Percentiles rank a stretch among this genome's conserved stretches.
These are phyloP conservation scores for Balanococcus diminutus DNA, from an alignment of 2,888 invertebrate genomes.

Conservation along the genomic window DNA sequence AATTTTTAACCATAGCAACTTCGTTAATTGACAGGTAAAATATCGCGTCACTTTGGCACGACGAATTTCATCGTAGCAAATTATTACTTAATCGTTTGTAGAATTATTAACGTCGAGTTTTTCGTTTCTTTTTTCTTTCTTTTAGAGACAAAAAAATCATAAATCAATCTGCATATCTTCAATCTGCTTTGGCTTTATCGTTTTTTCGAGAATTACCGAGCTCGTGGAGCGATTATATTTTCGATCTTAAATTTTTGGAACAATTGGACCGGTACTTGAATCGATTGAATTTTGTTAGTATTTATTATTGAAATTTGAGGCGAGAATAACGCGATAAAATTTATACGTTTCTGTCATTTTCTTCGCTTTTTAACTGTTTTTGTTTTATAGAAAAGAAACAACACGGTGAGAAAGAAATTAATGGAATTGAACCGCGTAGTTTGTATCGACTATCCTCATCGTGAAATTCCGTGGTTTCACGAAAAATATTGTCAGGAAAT, in stretches of 20 bases:
- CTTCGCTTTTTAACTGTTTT: neutral
- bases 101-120: neutral
- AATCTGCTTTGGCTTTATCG: conserved; percentile 65
- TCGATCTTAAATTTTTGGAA: conserved; percentile 68
- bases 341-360: neutral
- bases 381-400: conserved; percentile 64
- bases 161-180: conserved; percentile 65
- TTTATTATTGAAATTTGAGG: no score
- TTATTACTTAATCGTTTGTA: no score
- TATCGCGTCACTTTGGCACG: neutral
- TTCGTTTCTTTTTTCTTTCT: conserved; percentile 56
- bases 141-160: conserved; percentile 66
- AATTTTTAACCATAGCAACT: conserved; percentile 39
- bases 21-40: neutral
- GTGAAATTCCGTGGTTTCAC: conserved; percentile 72
- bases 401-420: conserved; percentile 65
- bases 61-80: neutral
- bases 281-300: conserved; percentile 18
- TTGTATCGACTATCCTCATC: conserved; percentile 70
- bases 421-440: conserved; percentile 71
- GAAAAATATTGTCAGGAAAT: conserved; percentile 67
- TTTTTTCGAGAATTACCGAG: conserved; percentile 65
- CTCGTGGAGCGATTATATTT: conserved; percentile 66
- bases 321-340: no score
- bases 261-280: conserved; percentile 63